Percentiles rank a stretch among this genome's conserved stretches.
Conservation (phyloP, 2,888 invertebrate genomes). For the Clanis bilineata region DNA sequence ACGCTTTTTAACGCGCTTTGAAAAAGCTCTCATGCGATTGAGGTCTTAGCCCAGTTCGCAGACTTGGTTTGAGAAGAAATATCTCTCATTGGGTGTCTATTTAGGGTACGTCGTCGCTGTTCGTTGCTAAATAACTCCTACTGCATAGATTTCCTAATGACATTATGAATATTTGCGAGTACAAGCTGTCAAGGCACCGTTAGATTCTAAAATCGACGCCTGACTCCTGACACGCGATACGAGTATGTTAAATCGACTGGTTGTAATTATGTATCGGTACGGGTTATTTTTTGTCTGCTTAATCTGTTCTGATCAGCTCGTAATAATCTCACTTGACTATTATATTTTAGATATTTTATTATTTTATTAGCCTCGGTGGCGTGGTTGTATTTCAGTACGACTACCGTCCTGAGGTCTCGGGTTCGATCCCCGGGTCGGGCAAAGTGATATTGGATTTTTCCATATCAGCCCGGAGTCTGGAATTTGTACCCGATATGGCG, state of each 20-base stretch:
- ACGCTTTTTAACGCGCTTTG: too few species aligned
- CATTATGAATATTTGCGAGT: slow-evolving; percentile 39
- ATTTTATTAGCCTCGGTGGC: too few species aligned
- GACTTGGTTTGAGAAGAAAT: too few species aligned
- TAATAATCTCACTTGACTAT: not conserved
- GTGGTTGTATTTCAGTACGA: too few species aligned
- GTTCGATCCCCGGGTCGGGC: too few species aligned
- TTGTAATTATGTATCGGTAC: slow-evolving; percentile 1
- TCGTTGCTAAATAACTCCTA: not conserved
- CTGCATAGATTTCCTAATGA: slow-evolving; percentile 14
- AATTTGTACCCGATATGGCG: too few species aligned
- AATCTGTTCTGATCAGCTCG: not conserved
- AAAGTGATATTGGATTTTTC: too few species aligned
- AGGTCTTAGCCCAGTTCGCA: too few species aligned
- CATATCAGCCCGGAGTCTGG: too few species aligned
- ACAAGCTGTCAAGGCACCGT: slow-evolving; percentile 43
- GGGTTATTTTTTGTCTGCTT: slow-evolving; percentile 15
- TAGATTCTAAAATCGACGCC: slow-evolving; percentile 26
- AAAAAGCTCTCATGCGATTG: too few species aligned
- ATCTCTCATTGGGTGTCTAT: too few species aligned
- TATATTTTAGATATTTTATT: not conserved
- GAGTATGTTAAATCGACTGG: not conserved
- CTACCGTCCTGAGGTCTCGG: too few species aligned
- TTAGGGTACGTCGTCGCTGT: not conserved
- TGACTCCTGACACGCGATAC: slow-evolving; percentile 2